Base-by-base conservation (phyloP, 2,797 vertebrate genomes). In the Iguana delicatissima region DNA sequence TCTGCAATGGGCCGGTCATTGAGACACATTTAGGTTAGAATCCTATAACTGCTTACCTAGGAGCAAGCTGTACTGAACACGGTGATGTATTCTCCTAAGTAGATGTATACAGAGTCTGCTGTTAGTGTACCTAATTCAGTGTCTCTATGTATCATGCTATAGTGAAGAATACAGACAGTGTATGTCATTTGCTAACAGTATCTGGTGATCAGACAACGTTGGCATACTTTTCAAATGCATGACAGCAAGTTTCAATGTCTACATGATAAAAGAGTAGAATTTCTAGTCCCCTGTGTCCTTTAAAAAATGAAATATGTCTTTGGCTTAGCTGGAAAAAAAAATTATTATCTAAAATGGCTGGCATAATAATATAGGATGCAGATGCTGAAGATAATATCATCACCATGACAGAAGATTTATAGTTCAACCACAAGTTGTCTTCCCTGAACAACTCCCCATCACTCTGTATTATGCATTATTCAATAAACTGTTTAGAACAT, bases 291-390 rank as follows among this genome's bases (percentile, higher is more conserved):
- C 24, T 32, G 62, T 1, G 22, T 42, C 32, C 52, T 52, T 52
- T 52, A 52, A 52, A 52, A 52, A 52, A 52, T 52, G 10, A 52
- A 52, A 52, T 52, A 52, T 12, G 8, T 52, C 7, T 52, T 52
- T 52, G 7, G 52, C 52, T 52, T 52, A 52, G 52, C 52, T 52
- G 52, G 52, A 52, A 52, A 10, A 52, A 52, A 52, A 52, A 9
- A 10, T 9, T 52, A 52, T 52, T 52, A 52, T 52, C 12, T 52
- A 52, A 52, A 52, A 52, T 52, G 52, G 52, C 52, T 80, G 26
- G 18, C 38, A 64, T 64, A 87, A 42, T 87, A 77, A 76, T 79
- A 79, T 79, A 32, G 9, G 29, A 79, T 87, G 62, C 52, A 86
- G 14, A 26, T 55, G 59, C 20, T 38, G 57, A 57, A 62, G 73